phyloP scores from a whole-genome alignment of 2,797 vertebrate genomes.

The Peromyscus attwateri region DNA sequence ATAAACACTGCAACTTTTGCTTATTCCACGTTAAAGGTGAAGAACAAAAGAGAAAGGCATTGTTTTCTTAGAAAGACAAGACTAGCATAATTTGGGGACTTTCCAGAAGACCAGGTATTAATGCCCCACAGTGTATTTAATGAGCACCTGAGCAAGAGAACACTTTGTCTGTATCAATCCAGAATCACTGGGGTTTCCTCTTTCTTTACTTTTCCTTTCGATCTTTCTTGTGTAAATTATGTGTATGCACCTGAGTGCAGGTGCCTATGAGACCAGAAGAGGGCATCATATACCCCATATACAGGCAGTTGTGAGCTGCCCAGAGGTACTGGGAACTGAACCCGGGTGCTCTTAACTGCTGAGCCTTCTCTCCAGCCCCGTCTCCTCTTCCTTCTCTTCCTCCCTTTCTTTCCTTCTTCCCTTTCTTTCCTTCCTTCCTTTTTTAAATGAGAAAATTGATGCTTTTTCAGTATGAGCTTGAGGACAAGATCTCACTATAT shows the following conservation, averaged over 20 bases:
- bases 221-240: not conserved
- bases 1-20: slow-evolving; percentile 41
- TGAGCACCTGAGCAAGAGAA: slow-evolving; percentile 68
- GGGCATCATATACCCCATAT: not conserved
- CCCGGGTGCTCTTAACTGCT: not conserved
- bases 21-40: slow-evolving; percentile 56
- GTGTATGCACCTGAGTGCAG: not conserved
- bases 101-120: slow-evolving; percentile 34
- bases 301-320: no score
- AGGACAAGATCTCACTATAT: not conserved
- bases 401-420: no score
- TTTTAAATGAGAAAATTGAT: slow-evolving; percentile 28
- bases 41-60: slow-evolving; percentile 52
- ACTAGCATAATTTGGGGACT: slow-evolving; percentile 60
- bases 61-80: slow-evolving; percentile 50
- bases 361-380: not conserved
- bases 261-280: not conserved
- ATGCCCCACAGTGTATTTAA: slow-evolving; percentile 78
- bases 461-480: not conserved
- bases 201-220: not conserved
- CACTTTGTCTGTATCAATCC: slow-evolving; percentile 70
- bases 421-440: not conserved
- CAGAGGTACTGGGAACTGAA: not conserved
- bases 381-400: not conserved
- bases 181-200: slow-evolving; percentile 68